Conservation (phyloP, 2,888 invertebrate species). For the Cephus nigrinus region DNA sequence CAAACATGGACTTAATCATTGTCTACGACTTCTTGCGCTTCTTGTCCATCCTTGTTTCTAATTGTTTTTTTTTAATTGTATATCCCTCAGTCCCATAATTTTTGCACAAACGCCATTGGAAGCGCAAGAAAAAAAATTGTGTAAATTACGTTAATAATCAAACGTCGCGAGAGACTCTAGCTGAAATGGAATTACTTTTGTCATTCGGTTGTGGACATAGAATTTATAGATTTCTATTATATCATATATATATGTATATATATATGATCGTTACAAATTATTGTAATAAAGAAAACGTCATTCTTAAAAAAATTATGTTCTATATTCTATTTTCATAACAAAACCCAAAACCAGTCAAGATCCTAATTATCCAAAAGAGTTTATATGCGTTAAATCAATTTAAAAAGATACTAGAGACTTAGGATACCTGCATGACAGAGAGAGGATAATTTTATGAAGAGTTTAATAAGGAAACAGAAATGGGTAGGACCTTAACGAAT, state of each 20-base stretch:
- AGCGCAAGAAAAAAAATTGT: background rate
- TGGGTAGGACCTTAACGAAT: too few species aligned
- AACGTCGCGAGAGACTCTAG: constrained; percentile 36
- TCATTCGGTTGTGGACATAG: constrained; percentile 60
- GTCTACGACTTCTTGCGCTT: too few species aligned
- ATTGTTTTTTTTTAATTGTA: background rate
- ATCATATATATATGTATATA: constrained; percentile 37
- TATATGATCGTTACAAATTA: constrained; percentile 59
- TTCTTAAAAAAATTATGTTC: background rate
- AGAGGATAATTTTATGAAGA: too few species aligned
- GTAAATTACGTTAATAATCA: constrained; percentile 8
- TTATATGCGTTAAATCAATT: too few species aligned
- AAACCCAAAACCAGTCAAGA: too few species aligned
- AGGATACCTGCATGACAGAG: too few species aligned
- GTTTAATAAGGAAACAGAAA: too few species aligned
- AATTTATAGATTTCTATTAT: constrained; percentile 61
- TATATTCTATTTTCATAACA: too few species aligned
- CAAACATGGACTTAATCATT: background rate
- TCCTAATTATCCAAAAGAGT: too few species aligned
- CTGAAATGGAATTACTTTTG: constrained; percentile 45
- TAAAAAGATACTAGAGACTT: too few species aligned
- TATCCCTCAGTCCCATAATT: too few species aligned
- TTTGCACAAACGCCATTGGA: background rate
- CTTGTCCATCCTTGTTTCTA: too few species aligned
- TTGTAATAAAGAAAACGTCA: constrained; percentile 55